phyloP scores from a whole-genome alignment of 2,888 invertebrate genomes.

The Liposcelis brunnea region DNA sequence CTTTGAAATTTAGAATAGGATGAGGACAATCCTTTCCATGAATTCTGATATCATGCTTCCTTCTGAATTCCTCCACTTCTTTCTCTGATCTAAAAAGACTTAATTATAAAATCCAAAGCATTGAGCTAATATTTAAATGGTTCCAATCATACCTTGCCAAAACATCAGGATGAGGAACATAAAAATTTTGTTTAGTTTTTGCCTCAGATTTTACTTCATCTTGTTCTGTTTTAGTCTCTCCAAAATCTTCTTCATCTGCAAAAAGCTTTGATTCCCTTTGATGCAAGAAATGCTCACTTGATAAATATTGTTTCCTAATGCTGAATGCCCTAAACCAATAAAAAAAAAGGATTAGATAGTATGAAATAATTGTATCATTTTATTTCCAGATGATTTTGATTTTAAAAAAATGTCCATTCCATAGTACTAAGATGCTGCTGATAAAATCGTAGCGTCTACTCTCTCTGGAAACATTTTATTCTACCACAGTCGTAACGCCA shows the following conservation, averaged over 20 bases:
- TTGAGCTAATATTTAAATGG: too few relatives aligned
- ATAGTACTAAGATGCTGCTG: neutral
- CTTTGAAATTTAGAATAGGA: slow-evolving; percentile 80
- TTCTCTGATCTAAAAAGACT: slow-evolving; percentile 29
- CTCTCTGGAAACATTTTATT: slow-evolving; percentile 1
- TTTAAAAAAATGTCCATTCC: neutral
- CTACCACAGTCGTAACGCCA: slow-evolving; percentile 8
- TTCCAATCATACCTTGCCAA: too few relatives aligned
- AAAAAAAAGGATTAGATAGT: neutral
- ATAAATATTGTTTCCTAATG: neutral
- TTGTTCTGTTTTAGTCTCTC: too few relatives aligned
- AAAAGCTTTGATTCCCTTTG: too few relatives aligned
- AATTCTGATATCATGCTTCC: slow-evolving; percentile 69
- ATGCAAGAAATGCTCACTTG: neutral
- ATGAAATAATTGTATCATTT: neutral
- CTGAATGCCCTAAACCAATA: neutral
- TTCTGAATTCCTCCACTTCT: slow-evolving; percentile 62
- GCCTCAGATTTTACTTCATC: too few relatives aligned
- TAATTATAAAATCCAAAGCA: neutral
- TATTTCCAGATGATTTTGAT: neutral
- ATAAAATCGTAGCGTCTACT: neutral
- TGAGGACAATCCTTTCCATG: slow-evolving; percentile 63
- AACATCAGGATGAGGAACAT: too few relatives aligned
- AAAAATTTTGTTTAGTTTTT: too few relatives aligned
- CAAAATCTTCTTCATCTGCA: too few relatives aligned